Conservation (phyloP, 2,888 invertebrate species). For the Nemapogon koenigi region DNA sequence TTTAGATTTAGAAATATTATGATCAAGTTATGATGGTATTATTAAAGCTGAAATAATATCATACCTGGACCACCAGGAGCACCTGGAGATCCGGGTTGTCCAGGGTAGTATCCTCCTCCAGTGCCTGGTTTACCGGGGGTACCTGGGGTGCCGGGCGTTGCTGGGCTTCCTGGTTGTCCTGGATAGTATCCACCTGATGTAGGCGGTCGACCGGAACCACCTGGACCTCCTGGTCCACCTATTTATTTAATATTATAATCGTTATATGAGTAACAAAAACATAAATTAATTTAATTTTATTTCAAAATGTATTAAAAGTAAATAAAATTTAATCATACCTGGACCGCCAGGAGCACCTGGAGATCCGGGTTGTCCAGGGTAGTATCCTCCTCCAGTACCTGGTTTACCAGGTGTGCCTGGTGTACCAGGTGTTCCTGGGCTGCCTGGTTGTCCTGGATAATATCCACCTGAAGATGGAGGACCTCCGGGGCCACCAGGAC, state of each 20-base stretch:
- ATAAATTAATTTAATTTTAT: no score
- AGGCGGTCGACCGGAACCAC: slow-evolving; percentile 23
- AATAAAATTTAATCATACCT: no score
- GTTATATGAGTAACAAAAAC: no score
- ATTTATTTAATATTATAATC: not conserved
- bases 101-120: slow-evolving; percentile 17
- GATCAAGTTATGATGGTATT: no score
- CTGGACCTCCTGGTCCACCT: slow-evolving; percentile 14
- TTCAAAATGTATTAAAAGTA: no score
- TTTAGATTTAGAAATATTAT: no score
- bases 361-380: slow-evolving; percentile 37
- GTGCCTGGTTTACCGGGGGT: slow-evolving; percentile 19
- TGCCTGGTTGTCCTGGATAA: slow-evolving; percentile 27
- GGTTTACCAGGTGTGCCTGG: slow-evolving; percentile 41
- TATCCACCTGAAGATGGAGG: slow-evolving; percentile 19
- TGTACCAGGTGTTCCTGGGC: slow-evolving; percentile 22
- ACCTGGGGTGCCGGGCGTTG: slow-evolving; percentile 18
- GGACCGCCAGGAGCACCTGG: slow-evolving; percentile 16
- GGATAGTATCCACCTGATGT: slow-evolving; percentile 21
- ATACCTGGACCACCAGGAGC: slow-evolving; percentile 14
- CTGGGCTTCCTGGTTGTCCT: slow-evolving; percentile 28
- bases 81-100: slow-evolving; percentile 18
- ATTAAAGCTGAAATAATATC: no score
- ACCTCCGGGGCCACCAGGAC: slow-evolving; percentile 17
- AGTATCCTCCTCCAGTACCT: slow-evolving; percentile 16